Conservation (phyloP, 2,113 vertebrate genomes). For the Sclerurus mexicanus region DNA sequence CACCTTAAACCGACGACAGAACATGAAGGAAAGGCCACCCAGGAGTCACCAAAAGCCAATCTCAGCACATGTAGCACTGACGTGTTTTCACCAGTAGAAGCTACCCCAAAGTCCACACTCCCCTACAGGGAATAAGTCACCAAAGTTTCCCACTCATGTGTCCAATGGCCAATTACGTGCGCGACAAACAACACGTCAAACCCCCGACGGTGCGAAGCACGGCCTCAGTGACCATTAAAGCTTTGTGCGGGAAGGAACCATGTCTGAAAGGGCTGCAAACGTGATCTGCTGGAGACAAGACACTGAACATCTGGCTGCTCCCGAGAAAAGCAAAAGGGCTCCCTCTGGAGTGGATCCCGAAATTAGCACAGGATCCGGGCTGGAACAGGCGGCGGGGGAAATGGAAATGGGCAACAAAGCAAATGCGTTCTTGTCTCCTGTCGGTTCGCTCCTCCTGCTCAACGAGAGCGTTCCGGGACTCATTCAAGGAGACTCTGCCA, state of each 20-base stretch:
- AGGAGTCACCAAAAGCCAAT: background rate
- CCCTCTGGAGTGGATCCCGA: conserved; percentile 26
- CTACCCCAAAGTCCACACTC: accelerated
- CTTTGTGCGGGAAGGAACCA: background rate
- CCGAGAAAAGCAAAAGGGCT: background rate
- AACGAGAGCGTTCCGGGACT: background rate
- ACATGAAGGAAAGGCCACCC: background rate
- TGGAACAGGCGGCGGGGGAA: background rate
- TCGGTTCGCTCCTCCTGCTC: background rate
- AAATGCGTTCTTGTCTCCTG: background rate
- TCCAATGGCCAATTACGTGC: accelerated
- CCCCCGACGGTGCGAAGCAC: accelerated
- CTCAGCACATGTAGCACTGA: accelerated
- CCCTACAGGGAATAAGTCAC: background rate
- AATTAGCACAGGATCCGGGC: background rate
- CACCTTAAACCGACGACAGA: background rate
- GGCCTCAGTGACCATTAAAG: background rate
- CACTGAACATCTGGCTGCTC: background rate
- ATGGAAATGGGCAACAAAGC: background rate
- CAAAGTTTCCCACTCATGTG: accelerated
- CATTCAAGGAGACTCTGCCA: background rate
- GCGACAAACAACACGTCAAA: background rate
- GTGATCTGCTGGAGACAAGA: background rate
- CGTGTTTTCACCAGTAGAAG: accelerated
- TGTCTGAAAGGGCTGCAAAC: accelerated